Evolutionary conservation across 2,113 vertebrate genomes (phyloP).

Genomic region (Labeo catla): DNA sequence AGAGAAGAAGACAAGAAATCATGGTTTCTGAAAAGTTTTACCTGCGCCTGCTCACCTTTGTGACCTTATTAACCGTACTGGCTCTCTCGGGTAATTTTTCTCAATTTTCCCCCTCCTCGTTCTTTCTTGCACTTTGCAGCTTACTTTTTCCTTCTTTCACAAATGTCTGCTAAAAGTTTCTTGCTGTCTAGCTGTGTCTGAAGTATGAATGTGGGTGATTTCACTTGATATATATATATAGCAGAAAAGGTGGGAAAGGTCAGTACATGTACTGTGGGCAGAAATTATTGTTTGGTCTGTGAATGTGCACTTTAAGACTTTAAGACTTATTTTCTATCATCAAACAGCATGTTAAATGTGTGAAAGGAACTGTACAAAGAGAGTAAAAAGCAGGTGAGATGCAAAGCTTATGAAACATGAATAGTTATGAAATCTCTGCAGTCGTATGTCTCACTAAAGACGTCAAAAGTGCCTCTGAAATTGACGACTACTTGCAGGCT

Average conservation of each 20-base stretch:
- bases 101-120: background rate
- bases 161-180: background rate
- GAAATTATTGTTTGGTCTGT: background rate
- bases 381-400: background rate
- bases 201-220: background rate
- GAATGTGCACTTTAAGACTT: background rate
- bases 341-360: background rate
- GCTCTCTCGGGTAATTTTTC: conserved; percentile 67
- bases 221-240: background rate
- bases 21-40: conserved; percentile 68
- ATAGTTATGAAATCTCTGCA: background rate
- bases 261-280: background rate
- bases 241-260: background rate
- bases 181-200: background rate
- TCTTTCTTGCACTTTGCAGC: background rate
- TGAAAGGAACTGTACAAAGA: background rate
- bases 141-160: background rate
- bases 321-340: background rate
- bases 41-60: conserved; percentile 62
- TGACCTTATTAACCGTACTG: conserved; percentile 63
- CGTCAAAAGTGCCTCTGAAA: no score
- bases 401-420: background rate
- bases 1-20: conserved; percentile 49
- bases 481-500: background rate
- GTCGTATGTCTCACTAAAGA: background rate